These are phyloP conservation scores for Phengaris arion DNA, from an alignment of 2,888 invertebrate genomes.

Conservation along the genomic window DNA sequence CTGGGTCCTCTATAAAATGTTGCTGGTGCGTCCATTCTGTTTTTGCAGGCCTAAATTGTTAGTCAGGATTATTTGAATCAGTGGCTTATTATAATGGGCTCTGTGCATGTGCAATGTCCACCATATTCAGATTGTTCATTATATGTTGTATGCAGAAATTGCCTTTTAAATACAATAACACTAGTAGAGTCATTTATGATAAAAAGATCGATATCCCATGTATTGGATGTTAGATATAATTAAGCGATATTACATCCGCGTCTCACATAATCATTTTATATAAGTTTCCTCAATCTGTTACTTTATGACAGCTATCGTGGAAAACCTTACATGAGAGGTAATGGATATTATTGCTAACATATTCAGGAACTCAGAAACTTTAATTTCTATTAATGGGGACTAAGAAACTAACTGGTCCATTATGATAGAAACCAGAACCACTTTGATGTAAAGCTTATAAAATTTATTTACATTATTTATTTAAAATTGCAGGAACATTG, in stretches of 20 bases:
- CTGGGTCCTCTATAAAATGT: conserved; percentile 39
- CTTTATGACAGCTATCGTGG: not conserved
- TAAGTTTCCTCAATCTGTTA: not conserved
- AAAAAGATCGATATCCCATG: not conserved
- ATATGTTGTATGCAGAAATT: not conserved
- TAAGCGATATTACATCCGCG: conserved; percentile 1
- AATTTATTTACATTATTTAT: too few relatives aligned
- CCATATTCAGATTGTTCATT: not conserved
- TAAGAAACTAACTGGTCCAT: too few relatives aligned
- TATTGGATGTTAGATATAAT: too few relatives aligned
- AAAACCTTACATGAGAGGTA: not conserved
- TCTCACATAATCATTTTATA: not conserved
- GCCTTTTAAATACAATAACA: not conserved
- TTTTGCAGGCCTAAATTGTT: conserved; percentile 32
- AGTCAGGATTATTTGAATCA: conserved; percentile 27
- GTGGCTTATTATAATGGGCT: conserved; percentile 31
- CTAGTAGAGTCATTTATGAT: not conserved
- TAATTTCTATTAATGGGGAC: too few relatives aligned
- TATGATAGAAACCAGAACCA: too few relatives aligned
- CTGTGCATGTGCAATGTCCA: conserved; percentile 19
- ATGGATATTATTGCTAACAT: not conserved
- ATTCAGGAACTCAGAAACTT: too few relatives aligned
- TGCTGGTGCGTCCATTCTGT: conserved; percentile 36
- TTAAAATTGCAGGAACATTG: not conserved
- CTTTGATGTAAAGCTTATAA: too few relatives aligned